Base-by-base conservation (phyloP, 2,113 vertebrate genomes). In the Ageneiosus marmoratus region DNA sequence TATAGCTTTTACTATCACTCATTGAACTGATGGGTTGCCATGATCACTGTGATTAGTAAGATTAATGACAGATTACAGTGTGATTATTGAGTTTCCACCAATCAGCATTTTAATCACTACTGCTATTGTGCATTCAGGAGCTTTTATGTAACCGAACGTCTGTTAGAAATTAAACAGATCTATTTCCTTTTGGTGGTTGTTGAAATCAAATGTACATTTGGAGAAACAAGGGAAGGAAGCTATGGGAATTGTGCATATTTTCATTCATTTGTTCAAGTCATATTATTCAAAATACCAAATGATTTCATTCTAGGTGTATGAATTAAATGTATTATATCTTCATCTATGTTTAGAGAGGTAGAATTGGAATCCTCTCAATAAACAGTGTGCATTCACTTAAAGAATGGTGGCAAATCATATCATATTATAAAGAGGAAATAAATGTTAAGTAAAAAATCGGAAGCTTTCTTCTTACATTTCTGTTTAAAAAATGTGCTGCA, bases 1-100 rank as follows among this genome's bases (percentile, higher is more conserved):
- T 80, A 77, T 77, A 85, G 77, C 77, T 63, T 50, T 56, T 10
- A 44, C 77, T 44, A 87, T 83, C 55, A 60, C 83, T 87, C 72
- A 56, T 27, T 75, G 83, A 77, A 65, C 22, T 77, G 86, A 83
- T 72, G 72, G 70, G 80, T 80, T 65, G 34, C 70, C 62, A 48
- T 51, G 80, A 85, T 85, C 29, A 10, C 77, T 50, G 80, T 85
- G 86, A 85, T 85, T 85, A 85, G 78, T 46, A 77, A 79, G 80
- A 83, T 85, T 87, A 87, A 85, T 83, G 83, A 41, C 83, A 80
- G 80, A 83, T 83, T 80, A 87, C 77, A 69, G 80, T 72, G 51
- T 76, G 77, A 85, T 87, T 85, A 80, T 70, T 63, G 48, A 63
- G 63, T 83, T 85, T 83, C 76, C 55, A 75, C 69, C 53, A 69